Base-by-base conservation (phyloP, 2,888 invertebrate species). In the Agelastica alni region DNA sequence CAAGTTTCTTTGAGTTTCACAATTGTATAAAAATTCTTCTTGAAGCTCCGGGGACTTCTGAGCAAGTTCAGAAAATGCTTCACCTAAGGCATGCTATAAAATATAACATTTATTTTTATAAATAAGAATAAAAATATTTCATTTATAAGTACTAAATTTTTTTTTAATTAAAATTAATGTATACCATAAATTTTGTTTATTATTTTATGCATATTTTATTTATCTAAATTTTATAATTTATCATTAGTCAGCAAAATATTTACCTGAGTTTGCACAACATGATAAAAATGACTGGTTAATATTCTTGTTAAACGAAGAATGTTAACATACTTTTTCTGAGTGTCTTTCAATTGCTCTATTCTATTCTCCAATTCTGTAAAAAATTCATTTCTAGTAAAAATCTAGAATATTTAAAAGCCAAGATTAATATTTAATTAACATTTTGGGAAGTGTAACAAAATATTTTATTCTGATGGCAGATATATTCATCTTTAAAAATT, bases 41-140 rank as follows among this genome's bases (percentile, higher is more conserved):
- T 96, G 93, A 44, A 98, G 81, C 75, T 96, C 96, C 0, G 96
- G 96, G 56, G 95, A 94, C 77, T 96, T 95, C 80, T 96, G 94
- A 47, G 96, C 93, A 65, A 98, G 81, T 70, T 97, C 96, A 7
- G 94, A 91, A 78, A 98, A 96, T 16, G 93, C 89, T 75, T 97
- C 95, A 0, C 93, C 94, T 41, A 97, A 81, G 9, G 91, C 88
- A 72, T 94, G 91, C 81, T 93, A 85, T 42, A 72, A 70, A 56
- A 43, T 30, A 45, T 20, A 18, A 46, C 4, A 36, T 30, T 2
- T 20, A 18, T 18, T n/a, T 4, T 20, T 46, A n/a, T 9, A n/a
- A n/a, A n/a, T n/a, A n/a, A n/a, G n/a, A n/a, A n/a, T n/a, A n/a
- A n/a, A n/a, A n/a, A n/a, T n/a, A n/a, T n/a, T n/a, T n/a, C n/a